Base-by-base conservation (phyloP, 92 coral and sea anemone genomes). In the Parazoanthus swiftii region DNA sequence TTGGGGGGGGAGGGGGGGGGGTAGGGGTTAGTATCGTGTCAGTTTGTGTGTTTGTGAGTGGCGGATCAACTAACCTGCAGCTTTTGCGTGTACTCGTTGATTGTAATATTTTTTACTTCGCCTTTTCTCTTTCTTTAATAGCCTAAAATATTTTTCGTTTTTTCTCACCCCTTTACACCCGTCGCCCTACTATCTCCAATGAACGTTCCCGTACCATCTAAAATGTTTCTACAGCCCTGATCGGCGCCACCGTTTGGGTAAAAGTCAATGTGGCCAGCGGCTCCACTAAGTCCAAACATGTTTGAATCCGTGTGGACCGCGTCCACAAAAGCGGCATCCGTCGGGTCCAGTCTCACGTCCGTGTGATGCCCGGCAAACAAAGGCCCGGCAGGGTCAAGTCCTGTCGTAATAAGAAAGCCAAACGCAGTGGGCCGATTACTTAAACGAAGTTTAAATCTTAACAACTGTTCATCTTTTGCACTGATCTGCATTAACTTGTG, bases 311-410 rank as follows among this genome's bases (percentile, higher is more conserved):
- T 94, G 88, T 94, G 98, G 36, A 91, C 85, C 74, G 91, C 95
- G 73, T 94, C 98, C 54, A 94, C 98, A 48, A 93, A 93, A 18
- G 85, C 90, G 8, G 98, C 98, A 77, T 94, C 98, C 21, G 86
- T 88, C n/a, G 93, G 86, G 89, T 95, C 93, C 89, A 95, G 90
- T 80, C 94, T 90, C 35, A 91, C 93, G 68, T 74, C 92, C 25
- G 73, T 56, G 50, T 84, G 89, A 50, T 65, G 90, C 74, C 56
- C 91, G 39, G 75, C 79, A 85, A 90, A 95, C 36, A 85, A 83
- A 48, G 91, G 81, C 23, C 95, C 93, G 36, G 94, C 93, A 14
- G 96, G 98, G 80, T 95, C 98, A 14, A 95, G 91, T 14, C 94
- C 98, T 94, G 87, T 18, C 33, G 46, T 8, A 77, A 66, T 9